Evolutionary conservation across 1,140 invertebrate species (phyloP).

Genomic region (Macrobrachium nipponense): DNA sequence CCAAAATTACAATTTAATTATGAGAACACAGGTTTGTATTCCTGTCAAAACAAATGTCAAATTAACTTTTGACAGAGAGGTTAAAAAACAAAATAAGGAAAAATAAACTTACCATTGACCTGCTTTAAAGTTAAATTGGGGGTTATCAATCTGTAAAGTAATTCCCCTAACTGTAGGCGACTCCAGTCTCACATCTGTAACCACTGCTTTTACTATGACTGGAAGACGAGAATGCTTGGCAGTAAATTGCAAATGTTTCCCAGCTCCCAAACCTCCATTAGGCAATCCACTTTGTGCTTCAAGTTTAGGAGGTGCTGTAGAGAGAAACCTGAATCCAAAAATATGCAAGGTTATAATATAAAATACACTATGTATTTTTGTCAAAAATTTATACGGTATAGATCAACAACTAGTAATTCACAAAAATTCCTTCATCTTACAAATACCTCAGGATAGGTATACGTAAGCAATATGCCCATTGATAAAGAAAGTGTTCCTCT

Average conservation of each 20-base stretch:
- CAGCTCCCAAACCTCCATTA: not conserved
- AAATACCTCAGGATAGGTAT: too few relatives aligned
- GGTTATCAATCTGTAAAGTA: slow-evolving; percentile 26
- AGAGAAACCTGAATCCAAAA: slow-evolving; percentile 3
- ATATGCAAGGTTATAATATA: too few relatives aligned
- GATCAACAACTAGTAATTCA: too few relatives aligned
- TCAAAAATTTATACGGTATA: too few relatives aligned
- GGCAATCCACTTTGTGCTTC: not conserved
- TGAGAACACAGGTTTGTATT: too few relatives aligned
- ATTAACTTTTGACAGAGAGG: too few relatives aligned
- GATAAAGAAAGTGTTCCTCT: too few relatives aligned
- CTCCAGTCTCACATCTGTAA: not conserved
- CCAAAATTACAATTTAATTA: too few relatives aligned
- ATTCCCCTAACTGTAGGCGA: slow-evolving; percentile 23
- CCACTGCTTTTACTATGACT: slow-evolving; percentile 6
- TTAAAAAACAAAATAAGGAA: not conserved
- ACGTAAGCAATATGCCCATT: too few relatives aligned
- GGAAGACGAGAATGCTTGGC: slow-evolving; percentile 21
- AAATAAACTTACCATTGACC: slow-evolving; percentile 35
- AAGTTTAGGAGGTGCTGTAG: slow-evolving; percentile 17
- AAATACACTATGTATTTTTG: too few relatives aligned
- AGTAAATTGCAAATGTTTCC: slow-evolving; percentile 40
- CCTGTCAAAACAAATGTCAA: too few relatives aligned
- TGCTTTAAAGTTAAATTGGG: slow-evolving; percentile 27
- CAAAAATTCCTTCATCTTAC: too few relatives aligned